Base-by-base conservation (phyloP, 2,797 vertebrate genomes). In the Gobio occitaniae region DNA sequence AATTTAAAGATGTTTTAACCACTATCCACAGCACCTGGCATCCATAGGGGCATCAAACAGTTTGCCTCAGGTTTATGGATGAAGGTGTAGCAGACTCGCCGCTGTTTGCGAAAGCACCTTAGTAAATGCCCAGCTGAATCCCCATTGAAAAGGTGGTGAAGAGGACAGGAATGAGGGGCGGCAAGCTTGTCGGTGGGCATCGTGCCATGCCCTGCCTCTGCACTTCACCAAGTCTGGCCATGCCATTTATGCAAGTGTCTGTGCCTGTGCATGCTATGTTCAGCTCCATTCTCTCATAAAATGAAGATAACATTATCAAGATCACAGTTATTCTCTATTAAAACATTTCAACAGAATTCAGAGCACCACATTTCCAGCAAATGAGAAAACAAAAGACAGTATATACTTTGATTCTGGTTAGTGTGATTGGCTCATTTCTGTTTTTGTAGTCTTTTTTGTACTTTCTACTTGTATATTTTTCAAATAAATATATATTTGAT, bases 61-160 rank as follows among this genome's bases (percentile, higher is more conserved):
- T 91, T 91, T 88, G 89, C 93, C 87, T 91, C 90, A 92, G 93
- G 92, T 93, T 93, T 90, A 87, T 82, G 90, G 92, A 91, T 90
- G 89, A 91, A 88, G 91, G 91, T 90, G 89, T 88, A 87, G 87
- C 93, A 89, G 93, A 92, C 92, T 91, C 91, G 88, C 89, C 91
- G 86, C 91, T 86, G 88, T 92, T 82, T 88, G 90, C 84, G 29
- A 56, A 84, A 92, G 93, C 93, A 93, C 92, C 92, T 92, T 92
- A 93, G 93, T 94, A 93, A 90, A 92, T 93, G 93, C 91, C 92
- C 91, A 94, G 91, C 93, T 94, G 91, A 94, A 95, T 94, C 92
- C 92, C 93, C 90, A 91, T 93, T 92, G 91, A 92, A 93, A 93
- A 93, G 90, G 89, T 88, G 89, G 65, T 78, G 38, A 69, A 88